Percentiles rank a stretch among this genome's conserved stretches.
Conservation (phyloP, 2,888 invertebrate species). For the Ptychoptera albimana region DNA sequence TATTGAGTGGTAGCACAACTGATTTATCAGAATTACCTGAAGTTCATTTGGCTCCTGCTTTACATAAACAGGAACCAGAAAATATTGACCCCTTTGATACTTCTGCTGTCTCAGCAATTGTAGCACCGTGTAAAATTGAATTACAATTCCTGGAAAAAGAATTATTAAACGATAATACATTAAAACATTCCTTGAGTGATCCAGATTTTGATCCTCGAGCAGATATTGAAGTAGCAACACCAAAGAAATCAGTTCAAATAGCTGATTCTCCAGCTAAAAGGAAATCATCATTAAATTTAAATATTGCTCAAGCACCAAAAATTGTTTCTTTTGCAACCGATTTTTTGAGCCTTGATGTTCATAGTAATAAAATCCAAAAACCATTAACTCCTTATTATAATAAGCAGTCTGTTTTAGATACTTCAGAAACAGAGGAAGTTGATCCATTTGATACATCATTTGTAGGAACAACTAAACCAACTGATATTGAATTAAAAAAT, state of each 20-base stretch:
- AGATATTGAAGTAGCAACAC: constrained; percentile 25
- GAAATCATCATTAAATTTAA: constrained; percentile 44
- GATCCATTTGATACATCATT: constrained; percentile 86
- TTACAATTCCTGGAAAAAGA: constrained; percentile 64
- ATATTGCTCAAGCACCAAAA: constrained; percentile 39
- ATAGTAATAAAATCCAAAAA: constrained; percentile 44
- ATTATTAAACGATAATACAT: constrained; percentile 39
- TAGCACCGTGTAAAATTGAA: constrained; percentile 62
- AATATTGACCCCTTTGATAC: constrained; percentile 78
- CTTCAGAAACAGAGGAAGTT: constrained; percentile 37
- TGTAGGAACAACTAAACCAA: constrained; percentile 55
- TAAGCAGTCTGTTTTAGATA: constrained; percentile 33
- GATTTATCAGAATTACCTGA: constrained; percentile 54
- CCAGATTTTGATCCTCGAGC: constrained; percentile 72
- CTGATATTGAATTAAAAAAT: constrained; percentile 60
- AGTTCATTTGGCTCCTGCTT: constrained; percentile 45
- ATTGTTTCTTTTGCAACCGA: constrained; percentile 44
- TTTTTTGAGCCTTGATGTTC: constrained; percentile 38
- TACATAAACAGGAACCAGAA: constrained; percentile 37
- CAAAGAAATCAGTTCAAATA: constrained; percentile 5
- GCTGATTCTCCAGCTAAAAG: constrained; percentile 25
- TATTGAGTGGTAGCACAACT: constrained; percentile 60
- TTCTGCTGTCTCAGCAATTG: constrained; percentile 51
- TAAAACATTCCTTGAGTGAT: constrained; percentile 44
- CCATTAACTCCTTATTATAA: constrained; percentile 72